These are phyloP conservation scores for Montipora foliosa DNA, from an alignment of 64 coral and sea anemone species.

Conservation along the genomic window DNA sequence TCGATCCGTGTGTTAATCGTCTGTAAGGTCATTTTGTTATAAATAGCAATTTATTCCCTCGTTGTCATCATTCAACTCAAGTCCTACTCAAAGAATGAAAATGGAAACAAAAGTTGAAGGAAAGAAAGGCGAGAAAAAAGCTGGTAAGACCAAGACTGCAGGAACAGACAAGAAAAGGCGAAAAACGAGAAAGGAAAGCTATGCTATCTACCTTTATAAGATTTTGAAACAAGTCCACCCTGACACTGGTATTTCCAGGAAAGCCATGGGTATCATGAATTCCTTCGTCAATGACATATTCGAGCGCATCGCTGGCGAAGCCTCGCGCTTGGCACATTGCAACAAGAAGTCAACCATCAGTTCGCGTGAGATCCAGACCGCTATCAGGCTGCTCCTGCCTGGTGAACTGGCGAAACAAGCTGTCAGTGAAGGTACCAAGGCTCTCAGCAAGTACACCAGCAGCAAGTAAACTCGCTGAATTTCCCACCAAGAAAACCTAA, in stretches of 20 bases:
- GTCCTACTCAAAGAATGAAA: neutral
- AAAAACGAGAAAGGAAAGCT: constrained; percentile 59
- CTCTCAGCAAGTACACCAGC: neutral
- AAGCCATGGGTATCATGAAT: constrained; percentile 79
- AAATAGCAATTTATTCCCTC: neutral
- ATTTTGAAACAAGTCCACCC: constrained; percentile 63
- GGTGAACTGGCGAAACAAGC: constrained; percentile 39
- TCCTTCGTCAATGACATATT: constrained; percentile 81
- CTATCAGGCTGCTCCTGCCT: constrained; percentile 47
- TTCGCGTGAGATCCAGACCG: constrained; percentile 45
- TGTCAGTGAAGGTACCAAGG: neutral
- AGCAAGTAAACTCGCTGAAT: neutral
- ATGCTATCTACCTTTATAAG: constrained; percentile 65
- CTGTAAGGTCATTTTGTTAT: neutral
- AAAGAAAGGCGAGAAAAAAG: constrained; percentile 51
- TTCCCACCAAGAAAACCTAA: neutral
- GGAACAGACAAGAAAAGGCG: constrained; percentile 21
- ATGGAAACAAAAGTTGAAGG: constrained; percentile 19
- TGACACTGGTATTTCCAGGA: constrained; percentile 65
- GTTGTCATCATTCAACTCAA: neutral
- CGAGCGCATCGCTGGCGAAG: constrained; percentile 76
- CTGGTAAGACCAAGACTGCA: constrained; percentile 22
- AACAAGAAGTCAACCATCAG: constrained; percentile 67
- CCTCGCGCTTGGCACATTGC: constrained; percentile 54
- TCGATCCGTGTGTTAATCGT: neutral